Percentiles rank a stretch among this genome's conserved stretches.
These are phyloP conservation scores for Spicauda simplicius DNA, from an alignment of 2,888 invertebrate genomes.

Conservation along the genomic window DNA sequence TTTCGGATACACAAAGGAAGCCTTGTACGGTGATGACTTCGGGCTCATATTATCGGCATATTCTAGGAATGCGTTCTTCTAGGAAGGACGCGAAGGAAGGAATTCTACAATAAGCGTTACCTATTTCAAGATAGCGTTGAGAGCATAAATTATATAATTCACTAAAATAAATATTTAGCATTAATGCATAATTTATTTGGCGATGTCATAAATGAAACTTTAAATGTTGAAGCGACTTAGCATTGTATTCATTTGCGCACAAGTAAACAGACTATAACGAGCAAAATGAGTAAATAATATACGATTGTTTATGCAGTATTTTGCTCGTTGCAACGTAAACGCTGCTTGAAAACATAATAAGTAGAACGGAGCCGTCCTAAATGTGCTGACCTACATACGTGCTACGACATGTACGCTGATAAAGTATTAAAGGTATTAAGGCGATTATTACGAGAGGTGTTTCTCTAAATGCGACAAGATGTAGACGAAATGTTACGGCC, in stretches of 20 bases:
- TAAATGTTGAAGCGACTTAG: neutral
- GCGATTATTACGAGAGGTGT: neutral
- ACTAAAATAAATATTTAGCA: neutral
- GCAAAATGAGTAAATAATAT: neutral
- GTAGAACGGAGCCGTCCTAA: neutral
- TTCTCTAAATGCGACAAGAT: slow-evolving; percentile 7
- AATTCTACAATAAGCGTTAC: neutral
- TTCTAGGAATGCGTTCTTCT: no score
- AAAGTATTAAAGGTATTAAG: neutral
- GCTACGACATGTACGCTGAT: neutral
- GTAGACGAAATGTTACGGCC: slow-evolving; percentile 22
- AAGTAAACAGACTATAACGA: neutral
- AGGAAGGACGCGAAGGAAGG: no score
- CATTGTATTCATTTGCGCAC: neutral
- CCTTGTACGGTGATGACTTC: neutral
- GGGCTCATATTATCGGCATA: no score
- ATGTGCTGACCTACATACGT: neutral
- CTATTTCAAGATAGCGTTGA: neutral
- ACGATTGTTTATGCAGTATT: neutral
- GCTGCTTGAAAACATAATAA: neutral
- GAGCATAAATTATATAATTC: neutral
- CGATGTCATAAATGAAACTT: neutral
- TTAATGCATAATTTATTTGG: neutral
- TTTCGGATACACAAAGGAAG: neutral
- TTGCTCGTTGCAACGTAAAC: neutral